phyloP scores from a whole-genome alignment of 2,888 invertebrate species.

The Scaptomyza flava region DNA sequence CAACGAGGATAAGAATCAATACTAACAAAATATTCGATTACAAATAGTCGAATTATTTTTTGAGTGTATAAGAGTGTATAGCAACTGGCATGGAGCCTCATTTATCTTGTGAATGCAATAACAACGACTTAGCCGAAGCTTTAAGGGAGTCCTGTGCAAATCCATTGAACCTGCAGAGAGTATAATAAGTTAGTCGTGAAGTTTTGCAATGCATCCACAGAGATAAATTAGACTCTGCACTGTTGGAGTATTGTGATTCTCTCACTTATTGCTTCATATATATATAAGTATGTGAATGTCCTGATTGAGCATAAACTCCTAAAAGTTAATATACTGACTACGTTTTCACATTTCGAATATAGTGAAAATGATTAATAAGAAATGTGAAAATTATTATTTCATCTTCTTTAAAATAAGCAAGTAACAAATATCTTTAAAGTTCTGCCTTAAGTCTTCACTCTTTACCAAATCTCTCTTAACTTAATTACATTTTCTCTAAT shows the following conservation, averaged over 20 bases:
- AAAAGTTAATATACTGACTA: background rate
- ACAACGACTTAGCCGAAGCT: constrained; percentile 79
- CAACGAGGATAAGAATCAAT: too few species aligned
- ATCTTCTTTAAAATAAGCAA: too few species aligned
- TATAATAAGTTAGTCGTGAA: constrained; percentile 67
- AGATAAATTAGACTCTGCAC: constrained; percentile 54
- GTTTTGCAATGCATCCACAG: constrained; percentile 53
- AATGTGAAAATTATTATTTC: too few species aligned
- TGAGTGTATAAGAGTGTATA: constrained; percentile 11
- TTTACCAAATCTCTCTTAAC: background rate
- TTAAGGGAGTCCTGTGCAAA: constrained; percentile 66
- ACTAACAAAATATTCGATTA: too few species aligned
- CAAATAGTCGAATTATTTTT: background rate
- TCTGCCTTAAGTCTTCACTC: background rate
- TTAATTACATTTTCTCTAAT: too few species aligned
- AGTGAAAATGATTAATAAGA: background rate
- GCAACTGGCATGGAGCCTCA: constrained; percentile 61
- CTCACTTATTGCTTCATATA: constrained; percentile 6
- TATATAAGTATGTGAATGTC: background rate
- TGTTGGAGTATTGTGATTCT: constrained; percentile 16
- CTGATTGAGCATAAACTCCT: background rate
- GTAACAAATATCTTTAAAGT: background rate
- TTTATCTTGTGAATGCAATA: constrained; percentile 80
- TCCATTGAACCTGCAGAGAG: constrained; percentile 70
- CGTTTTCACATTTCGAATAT: background rate